Evolutionary conservation across 2,888 invertebrate species (phyloP).

Genomic region (Xestobium rufovillosum): DNA sequence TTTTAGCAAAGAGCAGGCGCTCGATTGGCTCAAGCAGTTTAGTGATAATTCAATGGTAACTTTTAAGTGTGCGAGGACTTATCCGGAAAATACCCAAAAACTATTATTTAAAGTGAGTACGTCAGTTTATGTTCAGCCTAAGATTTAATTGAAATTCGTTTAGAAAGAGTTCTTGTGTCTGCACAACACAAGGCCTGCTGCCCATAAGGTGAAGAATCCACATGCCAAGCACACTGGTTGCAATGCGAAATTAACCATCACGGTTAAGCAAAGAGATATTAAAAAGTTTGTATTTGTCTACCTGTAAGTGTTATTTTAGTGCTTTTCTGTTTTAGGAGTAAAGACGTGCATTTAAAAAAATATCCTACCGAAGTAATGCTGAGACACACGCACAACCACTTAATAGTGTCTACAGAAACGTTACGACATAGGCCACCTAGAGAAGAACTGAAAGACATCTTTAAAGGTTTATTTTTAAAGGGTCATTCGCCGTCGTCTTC

Average conservation of each 20-base stretch:
- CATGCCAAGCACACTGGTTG: slow-evolving; percentile 4
- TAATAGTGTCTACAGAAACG: not conserved
- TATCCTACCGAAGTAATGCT: slow-evolving; percentile 5
- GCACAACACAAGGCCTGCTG: not conserved
- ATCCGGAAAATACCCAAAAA: no score
- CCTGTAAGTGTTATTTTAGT: no score
- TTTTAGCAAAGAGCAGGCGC: no score
- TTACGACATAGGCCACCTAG: no score
- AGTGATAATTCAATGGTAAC: no score
- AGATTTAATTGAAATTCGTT: no score
- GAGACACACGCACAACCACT: slow-evolving; percentile 5
- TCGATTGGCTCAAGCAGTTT: no score
- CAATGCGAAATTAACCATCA: slow-evolving; percentile 7
- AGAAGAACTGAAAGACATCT: slow-evolving; percentile 1
- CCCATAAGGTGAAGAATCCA: slow-evolving; percentile 5
- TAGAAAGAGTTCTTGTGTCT: not conserved
- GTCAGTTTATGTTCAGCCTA: no score
- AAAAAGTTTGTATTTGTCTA: not conserved
- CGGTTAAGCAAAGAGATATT: not conserved
- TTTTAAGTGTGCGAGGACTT: no score
- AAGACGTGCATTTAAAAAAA: slow-evolving; percentile 1
- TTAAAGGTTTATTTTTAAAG: not conserved
- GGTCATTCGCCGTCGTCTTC: slow-evolving; percentile 5
- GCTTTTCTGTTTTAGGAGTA: slow-evolving; percentile 8
- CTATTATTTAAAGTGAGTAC: no score